Percentiles rank a stretch among this genome's conserved stretches.
Conservation (phyloP, 1,140 invertebrate genomes). For the Delia radicum region DNA sequence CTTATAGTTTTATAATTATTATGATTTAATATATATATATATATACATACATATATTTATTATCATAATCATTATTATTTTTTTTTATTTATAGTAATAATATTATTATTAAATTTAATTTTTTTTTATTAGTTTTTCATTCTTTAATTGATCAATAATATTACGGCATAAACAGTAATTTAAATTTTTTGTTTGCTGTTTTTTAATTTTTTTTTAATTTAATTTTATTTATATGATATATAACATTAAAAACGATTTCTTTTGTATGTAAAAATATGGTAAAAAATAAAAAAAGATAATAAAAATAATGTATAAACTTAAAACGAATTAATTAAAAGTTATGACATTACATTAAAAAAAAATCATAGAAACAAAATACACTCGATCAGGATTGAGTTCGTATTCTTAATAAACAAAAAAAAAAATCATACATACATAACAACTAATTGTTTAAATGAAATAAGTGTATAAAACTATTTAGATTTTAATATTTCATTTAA, state of each 20-base stretch:
- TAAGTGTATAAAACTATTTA: not conserved
- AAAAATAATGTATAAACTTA: not conserved
- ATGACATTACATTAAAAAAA: not conserved
- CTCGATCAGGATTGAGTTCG: not conserved
- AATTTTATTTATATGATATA: not conserved
- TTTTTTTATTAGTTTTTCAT: not conserved
- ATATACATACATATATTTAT: not conserved
- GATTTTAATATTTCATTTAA: not conserved
- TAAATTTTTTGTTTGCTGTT: not conserved
- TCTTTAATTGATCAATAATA: conserved; percentile 2
- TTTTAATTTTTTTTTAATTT: not conserved
- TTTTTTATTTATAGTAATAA: not conserved
- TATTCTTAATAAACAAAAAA: not conserved
- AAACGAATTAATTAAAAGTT: not conserved
- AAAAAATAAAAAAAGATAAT: not conserved
- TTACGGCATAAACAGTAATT: conserved; percentile 4
- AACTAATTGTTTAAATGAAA: not conserved
- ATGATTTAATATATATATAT: conserved; percentile 19
- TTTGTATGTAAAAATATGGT: not conserved
- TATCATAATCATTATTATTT: conserved; percentile 8
- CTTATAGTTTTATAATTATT: conserved; percentile 29
- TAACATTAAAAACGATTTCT: not conserved
- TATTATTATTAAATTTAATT: not conserved
- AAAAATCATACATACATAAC: not conserved
- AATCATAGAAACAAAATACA: not conserved